Percentiles rank a stretch among this genome's conserved stretches.
phyloP scores from a whole-genome alignment of 2,113 vertebrate genomes.

The Odocoileus hemionus region DNA sequence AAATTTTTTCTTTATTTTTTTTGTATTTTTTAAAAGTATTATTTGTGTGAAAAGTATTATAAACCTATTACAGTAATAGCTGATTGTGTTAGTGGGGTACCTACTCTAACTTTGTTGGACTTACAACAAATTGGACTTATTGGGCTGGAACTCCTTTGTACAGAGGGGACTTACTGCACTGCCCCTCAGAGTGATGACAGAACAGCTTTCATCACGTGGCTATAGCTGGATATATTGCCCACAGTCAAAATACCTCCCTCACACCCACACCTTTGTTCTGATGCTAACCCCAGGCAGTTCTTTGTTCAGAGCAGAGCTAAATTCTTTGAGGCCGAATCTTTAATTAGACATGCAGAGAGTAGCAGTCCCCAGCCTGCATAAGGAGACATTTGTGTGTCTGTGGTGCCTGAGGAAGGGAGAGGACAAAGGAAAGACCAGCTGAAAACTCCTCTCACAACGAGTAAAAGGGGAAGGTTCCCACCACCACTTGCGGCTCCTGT shows the following conservation, averaged over 20 bases:
- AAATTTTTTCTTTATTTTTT: neutral
- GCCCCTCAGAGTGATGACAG: neutral
- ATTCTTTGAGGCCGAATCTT: neutral
- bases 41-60: neutral
- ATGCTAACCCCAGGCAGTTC: neutral
- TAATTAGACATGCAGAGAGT: neutral
- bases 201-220: neutral
- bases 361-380: neutral
- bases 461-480: neutral
- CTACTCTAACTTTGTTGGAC: neutral
- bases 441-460: neutral
- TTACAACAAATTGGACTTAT: neutral
- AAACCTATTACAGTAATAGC: neutral
- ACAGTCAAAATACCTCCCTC: neutral
- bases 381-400: neutral
- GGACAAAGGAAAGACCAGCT: neutral
- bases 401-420: neutral
- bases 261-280: neutral
- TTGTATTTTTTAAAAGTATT: neutral
- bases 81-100: neutral
- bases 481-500: accelerated
- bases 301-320: neutral
- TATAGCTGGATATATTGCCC: neutral
- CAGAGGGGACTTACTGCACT: neutral
- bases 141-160: neutral